Conservation (phyloP, 2,797 vertebrate species). For the Mormyrops boulengeri region DNA sequence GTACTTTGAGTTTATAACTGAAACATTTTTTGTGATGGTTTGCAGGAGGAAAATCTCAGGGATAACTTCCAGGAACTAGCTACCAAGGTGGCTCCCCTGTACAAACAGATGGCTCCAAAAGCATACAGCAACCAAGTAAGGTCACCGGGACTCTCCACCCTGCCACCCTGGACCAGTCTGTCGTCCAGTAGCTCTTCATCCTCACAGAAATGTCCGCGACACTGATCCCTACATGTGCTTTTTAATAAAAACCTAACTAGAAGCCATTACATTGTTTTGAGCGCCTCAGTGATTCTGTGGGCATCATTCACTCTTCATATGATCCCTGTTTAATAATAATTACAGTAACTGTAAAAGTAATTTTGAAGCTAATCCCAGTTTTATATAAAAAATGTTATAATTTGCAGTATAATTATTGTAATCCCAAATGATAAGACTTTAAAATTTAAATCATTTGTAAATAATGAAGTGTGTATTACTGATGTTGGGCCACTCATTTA, state of each 20-base stretch:
- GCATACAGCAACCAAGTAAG: conserved; percentile 93
- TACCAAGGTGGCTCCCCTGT: conserved; percentile 85
- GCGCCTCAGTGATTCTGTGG: not conserved
- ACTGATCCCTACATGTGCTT: not conserved
- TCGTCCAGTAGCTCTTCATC: not conserved
- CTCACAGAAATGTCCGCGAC: not conserved
- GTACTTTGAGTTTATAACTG: not conserved
- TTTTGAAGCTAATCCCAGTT: not conserved
- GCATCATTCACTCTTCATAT: not conserved
- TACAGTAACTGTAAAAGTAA: not conserved
- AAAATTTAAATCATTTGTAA: not conserved
- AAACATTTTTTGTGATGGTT: not conserved
- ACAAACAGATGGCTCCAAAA: conserved; percentile 83
- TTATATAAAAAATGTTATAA: not conserved
- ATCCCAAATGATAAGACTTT: not conserved
- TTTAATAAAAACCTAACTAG: not conserved
- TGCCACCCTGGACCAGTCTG: not conserved
- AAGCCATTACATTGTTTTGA: not conserved
- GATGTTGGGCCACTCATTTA: not conserved
- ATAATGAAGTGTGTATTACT: not conserved
- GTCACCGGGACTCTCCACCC: not conserved
- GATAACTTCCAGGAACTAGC: conserved; percentile 88
- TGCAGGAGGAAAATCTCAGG: conserved; percentile 86
- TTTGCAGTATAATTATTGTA: not conserved
- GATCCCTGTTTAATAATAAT: not conserved